These are phyloP conservation scores for Strigamia maritima DNA, from an alignment of 2,888 invertebrate species.

Conservation along the genomic window DNA sequence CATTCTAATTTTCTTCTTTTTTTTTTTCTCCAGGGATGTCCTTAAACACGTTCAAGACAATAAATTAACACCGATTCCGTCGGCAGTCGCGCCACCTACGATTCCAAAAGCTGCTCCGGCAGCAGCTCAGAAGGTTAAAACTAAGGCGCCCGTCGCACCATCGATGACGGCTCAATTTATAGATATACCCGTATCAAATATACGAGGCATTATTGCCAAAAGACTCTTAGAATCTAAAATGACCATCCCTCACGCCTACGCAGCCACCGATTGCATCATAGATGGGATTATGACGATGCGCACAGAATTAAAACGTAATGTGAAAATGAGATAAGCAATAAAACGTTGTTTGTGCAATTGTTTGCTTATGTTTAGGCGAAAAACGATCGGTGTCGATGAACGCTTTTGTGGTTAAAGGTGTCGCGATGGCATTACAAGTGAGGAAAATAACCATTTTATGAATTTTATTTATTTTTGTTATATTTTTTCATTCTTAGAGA, in stretches of 20 bases:
- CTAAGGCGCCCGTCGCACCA: neutral
- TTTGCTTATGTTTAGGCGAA: constrained; percentile 47
- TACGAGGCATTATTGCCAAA: constrained; percentile 54
- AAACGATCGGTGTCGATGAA: constrained; percentile 63
- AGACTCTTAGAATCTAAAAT: constrained; percentile 54
- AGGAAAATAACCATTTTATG: no score
- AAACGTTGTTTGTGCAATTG: neutral
- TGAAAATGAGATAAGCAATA: neutral
- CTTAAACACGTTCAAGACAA: constrained; percentile 7
- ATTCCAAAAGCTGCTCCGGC: neutral
- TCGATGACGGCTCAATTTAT: constrained; percentile 41
- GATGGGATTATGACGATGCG: constrained; percentile 57
- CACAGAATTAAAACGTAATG: constrained; percentile 54
- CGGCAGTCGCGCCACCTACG: neutral
- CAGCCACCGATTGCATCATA: constrained; percentile 59
- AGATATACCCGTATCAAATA: constrained; percentile 53
- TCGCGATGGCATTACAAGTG: constrained; percentile 60
- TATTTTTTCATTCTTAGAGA: constrained; percentile 46
- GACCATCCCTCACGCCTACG: constrained; percentile 64
- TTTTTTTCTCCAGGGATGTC: neutral
- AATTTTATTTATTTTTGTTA: no score
- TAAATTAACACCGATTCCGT: neutral
- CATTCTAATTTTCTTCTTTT: neutral
- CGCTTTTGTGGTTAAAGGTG: constrained; percentile 65
- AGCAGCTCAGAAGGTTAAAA: neutral